These are phyloP conservation scores for Sarcophaga bullata DNA, from an alignment of 1,140 invertebrate genomes.

Conservation along the genomic window DNA sequence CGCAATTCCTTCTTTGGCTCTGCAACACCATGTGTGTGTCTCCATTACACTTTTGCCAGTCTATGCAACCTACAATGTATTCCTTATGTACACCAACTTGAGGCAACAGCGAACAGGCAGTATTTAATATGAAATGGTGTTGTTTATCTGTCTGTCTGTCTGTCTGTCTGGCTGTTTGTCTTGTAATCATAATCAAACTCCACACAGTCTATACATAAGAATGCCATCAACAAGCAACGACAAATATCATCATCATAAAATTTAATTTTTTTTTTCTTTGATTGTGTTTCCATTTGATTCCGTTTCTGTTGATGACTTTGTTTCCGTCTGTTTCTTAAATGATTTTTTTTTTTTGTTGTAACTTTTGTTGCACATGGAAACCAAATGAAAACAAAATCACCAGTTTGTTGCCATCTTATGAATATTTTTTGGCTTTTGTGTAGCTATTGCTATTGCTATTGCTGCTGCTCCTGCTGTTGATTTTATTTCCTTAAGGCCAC, in stretches of 20 bases:
- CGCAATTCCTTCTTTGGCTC: background rate
- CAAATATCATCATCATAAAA: background rate
- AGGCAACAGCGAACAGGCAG: background rate
- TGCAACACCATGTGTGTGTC: background rate
- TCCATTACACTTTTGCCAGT: background rate
- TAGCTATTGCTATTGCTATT: constrained; percentile 8
- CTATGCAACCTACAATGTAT: background rate
- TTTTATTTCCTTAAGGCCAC: constrained; percentile 27
- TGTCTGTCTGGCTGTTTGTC: background rate
- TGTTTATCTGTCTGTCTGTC: background rate
- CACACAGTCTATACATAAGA: background rate
- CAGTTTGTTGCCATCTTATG: background rate
- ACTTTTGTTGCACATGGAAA: background rate
- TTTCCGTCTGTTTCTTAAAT: background rate
- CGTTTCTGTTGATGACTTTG: background rate
- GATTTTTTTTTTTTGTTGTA: background rate
- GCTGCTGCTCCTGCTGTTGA: background rate
- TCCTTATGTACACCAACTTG: background rate
- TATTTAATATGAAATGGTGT: background rate
- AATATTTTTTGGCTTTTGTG: background rate
- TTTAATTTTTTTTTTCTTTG: background rate
- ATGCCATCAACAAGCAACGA: background rate
- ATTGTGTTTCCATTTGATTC: background rate
- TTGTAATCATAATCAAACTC: constrained; percentile 15
- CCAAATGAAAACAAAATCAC: background rate